phyloP scores from a whole-genome alignment of 2,797 vertebrate genomes.

The Vireo griseus region DNA sequence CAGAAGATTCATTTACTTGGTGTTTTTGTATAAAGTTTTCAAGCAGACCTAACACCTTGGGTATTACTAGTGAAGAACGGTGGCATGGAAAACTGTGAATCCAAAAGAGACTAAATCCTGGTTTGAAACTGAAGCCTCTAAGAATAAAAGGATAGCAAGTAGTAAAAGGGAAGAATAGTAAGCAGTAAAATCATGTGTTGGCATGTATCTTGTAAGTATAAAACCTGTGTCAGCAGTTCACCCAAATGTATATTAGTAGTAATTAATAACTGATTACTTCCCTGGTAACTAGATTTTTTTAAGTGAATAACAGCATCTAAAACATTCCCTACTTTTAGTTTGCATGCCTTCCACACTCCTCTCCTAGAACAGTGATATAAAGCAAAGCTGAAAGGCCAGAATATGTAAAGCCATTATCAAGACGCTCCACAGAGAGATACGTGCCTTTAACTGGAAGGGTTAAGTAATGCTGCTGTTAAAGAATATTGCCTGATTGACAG shows the following conservation, averaged over 20 bases:
- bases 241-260: background rate
- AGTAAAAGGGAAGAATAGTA: background rate
- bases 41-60: background rate
- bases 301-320: background rate
- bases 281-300: background rate
- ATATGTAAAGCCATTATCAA: background rate
- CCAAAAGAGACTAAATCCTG: background rate
- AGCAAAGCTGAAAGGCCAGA: background rate
- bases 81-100: background rate
- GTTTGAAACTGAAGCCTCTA: constrained; percentile 56
- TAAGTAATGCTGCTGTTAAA: background rate
- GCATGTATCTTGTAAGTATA: constrained; percentile 36
- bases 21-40: constrained; percentile 30
- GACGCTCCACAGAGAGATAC: background rate
- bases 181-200: constrained; percentile 17
- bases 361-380: background rate
- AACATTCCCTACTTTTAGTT: background rate
- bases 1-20: background rate
- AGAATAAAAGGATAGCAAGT: constrained; percentile 52
- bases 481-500: background rate
- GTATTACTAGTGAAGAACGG: constrained; percentile 12
- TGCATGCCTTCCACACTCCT: background rate
- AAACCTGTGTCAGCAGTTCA: constrained; percentile 19
- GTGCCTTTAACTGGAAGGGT: background rate
- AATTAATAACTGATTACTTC: background rate